These are phyloP conservation scores for Nebria brevicollis DNA, from an alignment of 2,888 invertebrate genomes.

Conservation along the genomic window DNA sequence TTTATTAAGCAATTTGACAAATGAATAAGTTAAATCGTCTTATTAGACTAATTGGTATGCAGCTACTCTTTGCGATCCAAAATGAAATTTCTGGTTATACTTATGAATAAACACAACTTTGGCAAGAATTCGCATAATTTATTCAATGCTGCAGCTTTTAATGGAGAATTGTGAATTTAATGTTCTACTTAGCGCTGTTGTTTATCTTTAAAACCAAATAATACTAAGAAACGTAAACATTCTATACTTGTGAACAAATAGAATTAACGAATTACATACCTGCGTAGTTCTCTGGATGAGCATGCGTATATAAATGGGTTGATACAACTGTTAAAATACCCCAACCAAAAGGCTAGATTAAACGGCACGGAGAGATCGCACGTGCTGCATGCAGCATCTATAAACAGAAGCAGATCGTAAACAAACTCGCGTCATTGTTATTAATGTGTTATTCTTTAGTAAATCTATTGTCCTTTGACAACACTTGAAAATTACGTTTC, in stretches of 20 bases:
- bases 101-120: no score
- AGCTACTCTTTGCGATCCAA: no score
- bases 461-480: no score
- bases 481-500: no score
- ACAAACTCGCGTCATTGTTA: not conserved
- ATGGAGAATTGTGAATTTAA: not conserved
- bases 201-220: not conserved
- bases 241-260: constrained; percentile 58
- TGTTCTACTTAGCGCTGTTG: no score
- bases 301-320: constrained; percentile 76
- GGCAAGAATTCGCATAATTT: no score
- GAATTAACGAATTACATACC: constrained; percentile 48
- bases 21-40: no score
- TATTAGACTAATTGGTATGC: no score
- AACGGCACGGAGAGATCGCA: constrained; percentile 68
- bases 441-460: not conserved
- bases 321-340: constrained; percentile 74
- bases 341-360: constrained; percentile 75
- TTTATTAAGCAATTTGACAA: no score
- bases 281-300: constrained; percentile 65
- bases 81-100: no score
- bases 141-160: no score
- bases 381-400: constrained; percentile 63
- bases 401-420: not conserved
- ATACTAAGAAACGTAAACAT: not conserved